phyloP scores from a whole-genome alignment of 2,113 vertebrate species.

The Myanophis thanlyinensis region DNA sequence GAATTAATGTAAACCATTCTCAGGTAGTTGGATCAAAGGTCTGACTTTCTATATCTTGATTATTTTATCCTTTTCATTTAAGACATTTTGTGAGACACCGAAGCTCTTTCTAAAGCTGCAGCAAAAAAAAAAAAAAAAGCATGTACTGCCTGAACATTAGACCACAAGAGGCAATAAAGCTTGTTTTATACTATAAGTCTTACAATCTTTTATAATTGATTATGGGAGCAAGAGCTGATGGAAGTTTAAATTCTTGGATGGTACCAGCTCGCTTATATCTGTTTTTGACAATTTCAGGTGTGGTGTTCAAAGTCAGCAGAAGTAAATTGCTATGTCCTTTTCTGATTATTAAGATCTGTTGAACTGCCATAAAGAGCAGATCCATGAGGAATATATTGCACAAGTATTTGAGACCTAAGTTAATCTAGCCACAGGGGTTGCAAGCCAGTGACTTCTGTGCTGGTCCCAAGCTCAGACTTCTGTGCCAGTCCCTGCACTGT shows the following conservation, averaged over 20 bases:
- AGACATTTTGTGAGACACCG: neutral
- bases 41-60: neutral
- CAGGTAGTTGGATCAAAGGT: neutral
- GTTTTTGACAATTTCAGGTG: neutral
- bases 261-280: neutral
- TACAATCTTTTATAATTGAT: neutral
- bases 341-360: neutral
- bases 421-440: too few relatives aligned
- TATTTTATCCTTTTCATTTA: neutral
- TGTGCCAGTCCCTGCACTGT: too few relatives aligned
- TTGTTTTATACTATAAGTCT: neutral
- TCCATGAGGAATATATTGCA: neutral
- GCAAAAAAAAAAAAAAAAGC: neutral
- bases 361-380: neutral
- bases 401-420: neutral
- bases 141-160: neutral
- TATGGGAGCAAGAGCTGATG: neutral
- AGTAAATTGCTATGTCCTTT: neutral
- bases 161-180: neutral
- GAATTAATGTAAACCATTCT: neutral
- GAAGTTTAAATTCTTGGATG: neutral
- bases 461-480: too few relatives aligned
- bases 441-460: too few relatives aligned
- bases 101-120: neutral
- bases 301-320: neutral